A percentile compares a stretch with the other conserved stretches of the same genome.
Conservation (phyloP, 2,888 invertebrate species). For the Seladonia tumulorum region DNA sequence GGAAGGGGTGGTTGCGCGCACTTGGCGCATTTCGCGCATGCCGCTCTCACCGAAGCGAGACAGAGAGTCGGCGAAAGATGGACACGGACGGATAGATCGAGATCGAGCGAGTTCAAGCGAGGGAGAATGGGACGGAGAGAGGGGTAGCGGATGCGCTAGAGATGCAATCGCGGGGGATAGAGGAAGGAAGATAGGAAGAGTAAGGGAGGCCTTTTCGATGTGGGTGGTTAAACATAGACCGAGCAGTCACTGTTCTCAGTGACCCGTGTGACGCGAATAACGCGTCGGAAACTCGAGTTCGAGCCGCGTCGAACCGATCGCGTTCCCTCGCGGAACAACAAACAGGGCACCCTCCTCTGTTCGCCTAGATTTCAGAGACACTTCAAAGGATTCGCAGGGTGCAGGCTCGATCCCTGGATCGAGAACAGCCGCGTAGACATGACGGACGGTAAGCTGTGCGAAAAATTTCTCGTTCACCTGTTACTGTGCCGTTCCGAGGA, state of each 20-base stretch:
- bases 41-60: slow-evolving; percentile 31
- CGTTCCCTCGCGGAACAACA: background rate
- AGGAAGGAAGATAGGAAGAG: background rate
- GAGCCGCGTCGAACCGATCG: background rate
- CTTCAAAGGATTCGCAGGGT: background rate
- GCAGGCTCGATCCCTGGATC: background rate
- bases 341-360: background rate
- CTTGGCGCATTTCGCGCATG: slow-evolving; percentile 71
- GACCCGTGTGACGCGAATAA: slow-evolving; percentile 52
- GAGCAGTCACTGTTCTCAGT: slow-evolving; percentile 24
- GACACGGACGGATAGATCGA: background rate
- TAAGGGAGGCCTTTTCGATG: slow-evolving; percentile 25
- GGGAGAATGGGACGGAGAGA: background rate
- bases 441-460: slow-evolving; percentile 59
- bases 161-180: background rate
- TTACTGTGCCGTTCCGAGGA: background rate
- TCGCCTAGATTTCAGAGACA: slow-evolving; percentile 5
- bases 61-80: slow-evolving; percentile 4
- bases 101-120: background rate
- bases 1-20: slow-evolving; percentile 42
- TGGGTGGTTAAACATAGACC: slow-evolving; percentile 42
- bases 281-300: slow-evolving; percentile 15
- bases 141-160: background rate
- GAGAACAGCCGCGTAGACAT: slow-evolving; percentile 22
- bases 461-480: background rate